These are phyloP conservation scores for Oncorhynchus clarkii DNA, from an alignment of 2,113 vertebrate species.

Conservation along the genomic window DNA sequence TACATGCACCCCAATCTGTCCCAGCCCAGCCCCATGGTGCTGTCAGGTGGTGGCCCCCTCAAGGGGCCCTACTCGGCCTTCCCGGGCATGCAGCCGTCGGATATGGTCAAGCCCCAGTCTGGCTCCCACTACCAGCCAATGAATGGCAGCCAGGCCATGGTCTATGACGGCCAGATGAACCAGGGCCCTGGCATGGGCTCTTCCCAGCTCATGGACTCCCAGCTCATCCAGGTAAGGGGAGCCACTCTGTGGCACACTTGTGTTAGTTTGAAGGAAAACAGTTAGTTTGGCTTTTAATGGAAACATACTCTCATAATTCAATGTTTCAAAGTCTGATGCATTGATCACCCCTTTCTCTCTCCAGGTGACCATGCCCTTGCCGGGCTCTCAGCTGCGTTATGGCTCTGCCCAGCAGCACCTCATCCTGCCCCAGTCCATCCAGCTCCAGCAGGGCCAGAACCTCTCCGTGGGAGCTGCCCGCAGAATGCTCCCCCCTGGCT, in stretches of 20 bases:
- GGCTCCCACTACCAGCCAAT: constrained; percentile 95
- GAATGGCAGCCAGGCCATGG: constrained; percentile 89
- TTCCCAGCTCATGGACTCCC: constrained; percentile 96
- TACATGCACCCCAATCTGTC: constrained; percentile 99
- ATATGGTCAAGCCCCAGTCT: constrained; percentile 93
- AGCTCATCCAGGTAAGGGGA: constrained; percentile 88
- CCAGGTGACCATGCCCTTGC: constrained; percentile 94
- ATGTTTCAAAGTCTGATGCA: background rate
- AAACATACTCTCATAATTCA: background rate
- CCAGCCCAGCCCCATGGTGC: constrained; percentile 92
- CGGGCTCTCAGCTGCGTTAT: constrained; percentile 94
- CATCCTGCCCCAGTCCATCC: constrained; percentile 94
- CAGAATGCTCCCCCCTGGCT: constrained; percentile 87
- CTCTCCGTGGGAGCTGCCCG: constrained; percentile 89
- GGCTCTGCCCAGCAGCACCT: constrained; percentile 95
- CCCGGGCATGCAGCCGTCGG: constrained; percentile 92
- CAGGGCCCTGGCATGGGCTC: constrained; percentile 90
- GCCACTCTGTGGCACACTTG: background rate
- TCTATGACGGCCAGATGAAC: constrained; percentile 90
- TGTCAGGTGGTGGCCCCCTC: constrained; percentile 87
- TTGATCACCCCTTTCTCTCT: background rate
- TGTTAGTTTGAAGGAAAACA: background rate
- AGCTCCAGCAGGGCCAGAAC: constrained; percentile 94
- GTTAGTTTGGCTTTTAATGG: background rate
- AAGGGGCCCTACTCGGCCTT: constrained; percentile 93